Evolutionary conservation across 2,888 invertebrate genomes (phyloP), one percentile per base, ranked within the genome.

Genomic region (Gasteruption jaculator): DNA sequence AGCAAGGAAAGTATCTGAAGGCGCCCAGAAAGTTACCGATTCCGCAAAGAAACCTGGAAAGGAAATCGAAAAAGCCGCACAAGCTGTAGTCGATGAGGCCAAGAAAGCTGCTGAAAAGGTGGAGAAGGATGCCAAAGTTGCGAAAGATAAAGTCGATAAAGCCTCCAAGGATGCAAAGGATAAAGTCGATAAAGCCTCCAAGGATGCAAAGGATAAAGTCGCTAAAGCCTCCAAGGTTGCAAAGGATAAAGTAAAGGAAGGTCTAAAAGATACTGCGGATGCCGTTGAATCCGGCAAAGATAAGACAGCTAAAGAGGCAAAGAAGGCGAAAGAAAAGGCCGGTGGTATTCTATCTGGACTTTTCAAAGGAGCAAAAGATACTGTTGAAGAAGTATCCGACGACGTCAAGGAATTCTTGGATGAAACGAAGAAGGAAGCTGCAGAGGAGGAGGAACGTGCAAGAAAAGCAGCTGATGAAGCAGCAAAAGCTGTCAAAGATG

Each of bases 151-250:
- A 7, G 24, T 30, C 38, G 41, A 38, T 15, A 10, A 16, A 4
- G 37, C 14, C 6, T 26, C 21, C 6, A 36, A 41, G 26, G 41
- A 41, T 74, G 75, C 46, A 74, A 74, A 56, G 75, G 49, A 40
- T 16, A 47, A 58, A n/a, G n/a, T n/a, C n/a, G n/a, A n/a, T n/a
- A n/a, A n/a, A n/a, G n/a, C n/a, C n/a, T n/a, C 56, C 14, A 59
- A 56, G 26, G 61, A 60, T 39, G 56, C 61, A 18, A 45, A 53
- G 12, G 57, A 57, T 11, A 24, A 35, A n/a, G n/a, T n/a, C n/a
- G n/a, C n/a, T n/a, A n/a, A n/a, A n/a, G n/a, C n/a, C 6, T 8
- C 26, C 1, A 37, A 37, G n/a, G 19, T 21, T 7, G 26, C 38
- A 2, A 45, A 33, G 30, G 49, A 51, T 12, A 48, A 47, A 29